A percentile compares a stretch with the other conserved stretches of the same genome.
These are phyloP conservation scores for Anguilla megastoma DNA, from an alignment of 2,797 vertebrate genomes.

Conservation along the genomic window DNA sequence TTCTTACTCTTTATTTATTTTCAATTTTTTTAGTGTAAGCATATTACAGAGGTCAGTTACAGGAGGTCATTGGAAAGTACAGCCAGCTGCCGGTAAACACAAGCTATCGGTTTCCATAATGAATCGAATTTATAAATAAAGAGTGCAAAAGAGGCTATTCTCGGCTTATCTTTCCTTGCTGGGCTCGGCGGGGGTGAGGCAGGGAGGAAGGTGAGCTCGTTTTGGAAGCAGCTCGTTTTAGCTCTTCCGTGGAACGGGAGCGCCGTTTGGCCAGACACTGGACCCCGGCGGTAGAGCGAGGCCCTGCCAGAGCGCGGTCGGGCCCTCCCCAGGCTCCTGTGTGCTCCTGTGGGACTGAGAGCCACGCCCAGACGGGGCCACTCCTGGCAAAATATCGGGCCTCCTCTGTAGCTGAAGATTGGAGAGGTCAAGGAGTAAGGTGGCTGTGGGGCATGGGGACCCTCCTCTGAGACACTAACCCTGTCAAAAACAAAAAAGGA, in stretches of 20 bases:
- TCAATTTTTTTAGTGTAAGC: background rate
- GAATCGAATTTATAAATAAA: constrained; percentile 4
- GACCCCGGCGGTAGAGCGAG: background rate
- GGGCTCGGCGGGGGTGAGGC: background rate
- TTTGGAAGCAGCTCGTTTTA: background rate
- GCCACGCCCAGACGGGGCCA: no score
- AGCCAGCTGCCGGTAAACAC: constrained; percentile 5
- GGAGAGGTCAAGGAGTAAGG: background rate
- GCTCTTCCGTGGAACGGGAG: background rate
- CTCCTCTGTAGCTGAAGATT: no score
- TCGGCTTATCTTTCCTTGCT: background rate
- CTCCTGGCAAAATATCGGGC: no score
- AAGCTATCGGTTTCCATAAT: background rate
- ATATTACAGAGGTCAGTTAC: background rate
- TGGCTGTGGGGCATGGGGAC: background rate
- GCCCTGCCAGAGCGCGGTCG: background rate
- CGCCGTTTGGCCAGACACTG: background rate
- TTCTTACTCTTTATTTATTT: background rate
- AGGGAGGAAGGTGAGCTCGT: no score
- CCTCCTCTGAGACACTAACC: background rate
- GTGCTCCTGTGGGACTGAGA: background rate
- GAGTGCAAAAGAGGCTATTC: background rate
- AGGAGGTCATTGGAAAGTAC: background rate
- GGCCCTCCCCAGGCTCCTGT: background rate
- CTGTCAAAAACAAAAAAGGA: background rate